phyloP scores from a whole-genome alignment of 2,113 vertebrate genomes.

The western clawed frog (Xenopus tropicalis) region UCB_Xtro_10.0 CM004446.2:140538001-140538500 shows the following conservation, averaged over 20 bases:
- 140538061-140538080: no score
- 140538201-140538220: no score
- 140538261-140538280: not conserved
- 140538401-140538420: conserved; percentile 24
- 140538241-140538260: not conserved
- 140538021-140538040: no score
- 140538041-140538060: no score
- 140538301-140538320: not conserved
- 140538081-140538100: no score
- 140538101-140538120: no score
- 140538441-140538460: conserved; percentile 14
- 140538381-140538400: not conserved
- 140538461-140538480: conserved; percentile 53
- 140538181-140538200: no score
- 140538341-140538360: not conserved
- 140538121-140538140: no score
- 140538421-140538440: conserved; percentile 24
- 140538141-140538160: no score
- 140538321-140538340: not conserved
- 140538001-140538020: no score
- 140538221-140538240: no score
- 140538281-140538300: not conserved
- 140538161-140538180: no score
- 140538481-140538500: conserved; percentile 38
- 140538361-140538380: not conserved